These are phyloP conservation scores for Perithous albicinctus DNA, from an alignment of 2,888 invertebrate species.

Conservation along the genomic window DNA sequence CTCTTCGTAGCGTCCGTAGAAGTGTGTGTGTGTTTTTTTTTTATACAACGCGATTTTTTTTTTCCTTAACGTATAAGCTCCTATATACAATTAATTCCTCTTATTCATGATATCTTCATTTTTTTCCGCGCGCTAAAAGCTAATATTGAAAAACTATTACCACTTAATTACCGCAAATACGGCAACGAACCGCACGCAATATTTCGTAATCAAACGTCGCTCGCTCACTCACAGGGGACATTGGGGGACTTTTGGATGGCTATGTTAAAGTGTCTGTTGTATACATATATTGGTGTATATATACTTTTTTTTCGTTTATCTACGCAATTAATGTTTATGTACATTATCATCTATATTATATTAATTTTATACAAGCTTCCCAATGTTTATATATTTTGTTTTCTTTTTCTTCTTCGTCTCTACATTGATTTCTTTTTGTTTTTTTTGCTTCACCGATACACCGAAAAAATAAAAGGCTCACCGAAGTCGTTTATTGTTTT, in stretches of 20 bases:
- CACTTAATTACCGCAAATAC: conserved; percentile 49
- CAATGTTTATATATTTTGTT: conserved; percentile 66
- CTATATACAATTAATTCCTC: conserved; percentile 60
- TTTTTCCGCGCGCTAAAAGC: conserved; percentile 61
- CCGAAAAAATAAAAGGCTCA: conserved; percentile 39
- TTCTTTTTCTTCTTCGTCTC: conserved; percentile 64
- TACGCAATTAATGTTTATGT: conserved; percentile 77
- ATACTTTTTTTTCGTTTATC: conserved; percentile 61
- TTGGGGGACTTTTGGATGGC: conserved; percentile 66
- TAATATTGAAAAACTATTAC: conserved; percentile 67
- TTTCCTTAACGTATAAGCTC: conserved; percentile 24
- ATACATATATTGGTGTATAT: conserved; percentile 56
- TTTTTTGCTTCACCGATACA: conserved; percentile 47
- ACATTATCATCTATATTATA: conserved; percentile 76
- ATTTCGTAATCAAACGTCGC: conserved; percentile 24
- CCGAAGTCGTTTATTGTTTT: conserved; percentile 49
- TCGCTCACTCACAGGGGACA: conserved; percentile 43
- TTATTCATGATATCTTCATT: conserved; percentile 60
- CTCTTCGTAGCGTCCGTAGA: background rate
- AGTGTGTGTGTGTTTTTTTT: conserved; percentile 51
- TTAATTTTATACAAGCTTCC: conserved; percentile 77
- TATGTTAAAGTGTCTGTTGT: conserved; percentile 63
- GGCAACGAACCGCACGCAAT: conserved; percentile 5
- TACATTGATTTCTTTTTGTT: conserved; percentile 42
- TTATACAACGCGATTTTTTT: conserved; percentile 59